Conservation (phyloP, 2,797 vertebrate species). For the Calcarius lapponicus region DNA sequence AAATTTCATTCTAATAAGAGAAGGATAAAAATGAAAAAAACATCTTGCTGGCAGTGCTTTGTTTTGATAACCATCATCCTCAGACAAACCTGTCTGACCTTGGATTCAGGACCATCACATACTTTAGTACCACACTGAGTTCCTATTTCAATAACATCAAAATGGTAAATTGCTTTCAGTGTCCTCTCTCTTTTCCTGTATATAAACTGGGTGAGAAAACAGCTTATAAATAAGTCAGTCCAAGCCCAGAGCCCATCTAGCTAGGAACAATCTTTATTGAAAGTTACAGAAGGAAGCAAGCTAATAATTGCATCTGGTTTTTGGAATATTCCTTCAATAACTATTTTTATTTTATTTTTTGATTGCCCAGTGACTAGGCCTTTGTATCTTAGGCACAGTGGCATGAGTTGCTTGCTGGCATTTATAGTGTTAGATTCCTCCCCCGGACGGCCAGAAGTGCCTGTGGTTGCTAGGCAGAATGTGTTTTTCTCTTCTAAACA, state of each 20-base stretch:
- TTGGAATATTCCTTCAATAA: not conserved
- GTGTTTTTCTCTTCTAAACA: conserved; percentile 35
- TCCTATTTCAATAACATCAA: conserved; percentile 17
- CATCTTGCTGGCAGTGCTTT: not conserved
- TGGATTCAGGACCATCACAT: conserved; percentile 7
- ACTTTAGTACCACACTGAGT: not conserved
- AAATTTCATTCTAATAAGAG: not conserved
- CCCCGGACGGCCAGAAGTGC: not conserved
- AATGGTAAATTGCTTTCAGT: conserved; percentile 30
- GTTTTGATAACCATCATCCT: conserved; percentile 7
- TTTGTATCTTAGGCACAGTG: not conserved
- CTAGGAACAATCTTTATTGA: not conserved
- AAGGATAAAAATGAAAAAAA: not conserved
- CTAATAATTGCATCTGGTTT: not conserved
- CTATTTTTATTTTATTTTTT: conserved; percentile 9
- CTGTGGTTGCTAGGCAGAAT: conserved; percentile 56
- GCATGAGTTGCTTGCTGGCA: conserved; percentile 52
- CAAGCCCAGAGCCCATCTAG: not conserved
- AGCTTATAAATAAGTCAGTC: not conserved
- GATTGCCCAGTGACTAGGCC: not conserved
- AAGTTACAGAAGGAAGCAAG: not conserved
- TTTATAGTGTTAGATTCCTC: conserved; percentile 38
- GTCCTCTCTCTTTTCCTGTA: not conserved
- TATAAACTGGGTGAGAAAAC: not conserved
- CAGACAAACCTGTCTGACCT: not conserved